A percentile compares a stretch with the other conserved stretches of the same genome.
Conservation (phyloP, 2,797 vertebrate species). For the Darevskia nairensis region DNA sequence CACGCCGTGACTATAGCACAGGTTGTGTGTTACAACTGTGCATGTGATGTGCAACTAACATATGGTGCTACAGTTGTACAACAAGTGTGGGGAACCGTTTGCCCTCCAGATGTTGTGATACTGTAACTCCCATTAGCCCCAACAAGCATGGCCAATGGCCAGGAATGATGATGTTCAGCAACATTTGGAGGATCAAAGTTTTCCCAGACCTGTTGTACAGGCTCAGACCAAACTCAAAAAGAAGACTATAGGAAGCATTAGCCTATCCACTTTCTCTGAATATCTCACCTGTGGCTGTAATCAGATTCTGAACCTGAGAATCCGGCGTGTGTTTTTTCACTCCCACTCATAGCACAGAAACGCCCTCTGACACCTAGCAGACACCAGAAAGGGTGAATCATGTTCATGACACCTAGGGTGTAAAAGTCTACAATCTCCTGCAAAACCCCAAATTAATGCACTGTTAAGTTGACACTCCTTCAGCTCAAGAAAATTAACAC, state of each 20-base stretch:
- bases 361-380: background rate
- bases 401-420: background rate
- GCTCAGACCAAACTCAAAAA: background rate
- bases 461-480: constrained; percentile 65
- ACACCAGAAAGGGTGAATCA: constrained; percentile 1
- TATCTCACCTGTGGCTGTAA: background rate
- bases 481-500: constrained; percentile 67
- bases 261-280: background rate
- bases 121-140: no score
- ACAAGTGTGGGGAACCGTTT: no score
- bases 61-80: background rate
- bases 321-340: background rate
- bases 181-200: no score
- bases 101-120: no score
- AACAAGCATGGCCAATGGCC: no score
- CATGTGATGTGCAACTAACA: background rate
- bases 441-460: constrained; percentile 60
- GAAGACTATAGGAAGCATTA: background rate
- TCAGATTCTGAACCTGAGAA: background rate
- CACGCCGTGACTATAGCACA: background rate
- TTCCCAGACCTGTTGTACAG: no score
- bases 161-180: no score
- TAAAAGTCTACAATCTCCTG: background rate
- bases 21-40: background rate
- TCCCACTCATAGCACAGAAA: background rate